Percentiles rank a stretch among this genome's conserved stretches.
These are phyloP conservation scores for Cydia strobilella DNA, from an alignment of 1,140 invertebrate genomes.

Conservation along the genomic window DNA sequence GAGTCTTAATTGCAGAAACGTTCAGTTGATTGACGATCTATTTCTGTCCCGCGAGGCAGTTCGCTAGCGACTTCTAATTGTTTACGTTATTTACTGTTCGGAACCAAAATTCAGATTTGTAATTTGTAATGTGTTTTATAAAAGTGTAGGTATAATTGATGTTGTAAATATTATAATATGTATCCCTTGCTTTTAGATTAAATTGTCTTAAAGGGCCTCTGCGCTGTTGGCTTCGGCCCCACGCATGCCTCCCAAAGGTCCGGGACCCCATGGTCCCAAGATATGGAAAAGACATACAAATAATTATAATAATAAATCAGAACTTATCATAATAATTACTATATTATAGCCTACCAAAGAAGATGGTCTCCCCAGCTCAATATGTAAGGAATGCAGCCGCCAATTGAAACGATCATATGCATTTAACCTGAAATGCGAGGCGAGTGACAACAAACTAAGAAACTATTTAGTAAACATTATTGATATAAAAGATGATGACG, in stretches of 20 bases:
- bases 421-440: conserved; percentile 62
- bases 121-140: background rate
- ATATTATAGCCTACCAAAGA: conserved; percentile 55
- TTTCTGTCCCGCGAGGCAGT: background rate
- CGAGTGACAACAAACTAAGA: conserved; percentile 58
- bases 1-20: background rate
- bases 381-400: conserved; percentile 66
- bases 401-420: conserved; percentile 62
- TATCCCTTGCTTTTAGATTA: too few species aligned
- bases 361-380: conserved; percentile 62
- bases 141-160: too few species aligned
- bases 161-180: too few species aligned
- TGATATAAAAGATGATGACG: conserved; percentile 42
- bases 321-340: conserved; percentile 6
- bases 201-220: too few species aligned
- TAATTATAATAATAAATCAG: background rate
- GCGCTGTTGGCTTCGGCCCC: too few species aligned
- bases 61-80: background rate
- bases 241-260: too few species aligned
- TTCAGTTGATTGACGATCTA: background rate
- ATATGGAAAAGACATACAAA: too few species aligned
- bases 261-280: too few species aligned
- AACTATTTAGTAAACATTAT: conserved; percentile 43
- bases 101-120: background rate
- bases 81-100: background rate